A percentile compares a stretch with the other conserved stretches of the same genome.
These are phyloP conservation scores for Xylota segnis DNA, from an alignment of 2,888 invertebrate species.

Conservation along the genomic window DNA sequence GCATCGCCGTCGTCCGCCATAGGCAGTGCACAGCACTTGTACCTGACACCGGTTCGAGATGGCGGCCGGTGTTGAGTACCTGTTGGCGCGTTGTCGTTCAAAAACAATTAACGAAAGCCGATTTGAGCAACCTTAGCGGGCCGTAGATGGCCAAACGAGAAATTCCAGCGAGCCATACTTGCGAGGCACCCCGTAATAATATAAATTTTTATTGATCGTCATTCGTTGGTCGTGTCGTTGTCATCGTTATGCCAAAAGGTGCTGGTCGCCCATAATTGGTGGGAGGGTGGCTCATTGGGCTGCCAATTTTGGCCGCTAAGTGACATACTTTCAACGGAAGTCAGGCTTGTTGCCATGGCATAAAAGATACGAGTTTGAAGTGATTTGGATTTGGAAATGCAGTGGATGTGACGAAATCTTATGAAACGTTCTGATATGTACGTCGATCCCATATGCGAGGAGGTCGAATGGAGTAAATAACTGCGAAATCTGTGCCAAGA, in stretches of 20 bases:
- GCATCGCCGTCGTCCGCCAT: slow-evolving; percentile 44
- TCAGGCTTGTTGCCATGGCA: slow-evolving; percentile 55
- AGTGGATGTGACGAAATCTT: too few relatives aligned
- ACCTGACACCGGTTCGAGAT: slow-evolving; percentile 54
- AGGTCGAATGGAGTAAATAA: too few relatives aligned
- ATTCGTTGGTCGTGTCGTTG: slow-evolving; percentile 23
- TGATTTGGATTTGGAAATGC: too few relatives aligned
- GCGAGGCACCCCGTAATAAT: slow-evolving; percentile 64
- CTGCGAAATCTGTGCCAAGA: too few relatives aligned
- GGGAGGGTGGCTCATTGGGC: slow-evolving; percentile 56
- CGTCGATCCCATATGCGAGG: too few relatives aligned
- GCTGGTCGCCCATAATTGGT: slow-evolving; percentile 60
- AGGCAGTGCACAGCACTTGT: slow-evolving; percentile 21
- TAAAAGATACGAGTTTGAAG: too few relatives aligned
- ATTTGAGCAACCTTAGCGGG: slow-evolving; percentile 61
- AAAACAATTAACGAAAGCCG: slow-evolving; percentile 73
- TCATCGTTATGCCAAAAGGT: slow-evolving; percentile 59
- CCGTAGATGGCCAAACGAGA: slow-evolving; percentile 70
- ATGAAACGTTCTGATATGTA: too few relatives aligned
- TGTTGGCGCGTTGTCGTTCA: slow-evolving; percentile 55
- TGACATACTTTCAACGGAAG: slow-evolving; percentile 71
- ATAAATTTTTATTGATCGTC: slow-evolving; percentile 64
- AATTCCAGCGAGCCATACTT: slow-evolving; percentile 74
- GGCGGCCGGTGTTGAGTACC: slow-evolving; percentile 34
- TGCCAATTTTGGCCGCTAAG: slow-evolving; percentile 48